Percentiles rank a stretch among this genome's conserved stretches.
phyloP scores from a whole-genome alignment of 2,797 vertebrate genomes.

The Amniataba percoides region DNA sequence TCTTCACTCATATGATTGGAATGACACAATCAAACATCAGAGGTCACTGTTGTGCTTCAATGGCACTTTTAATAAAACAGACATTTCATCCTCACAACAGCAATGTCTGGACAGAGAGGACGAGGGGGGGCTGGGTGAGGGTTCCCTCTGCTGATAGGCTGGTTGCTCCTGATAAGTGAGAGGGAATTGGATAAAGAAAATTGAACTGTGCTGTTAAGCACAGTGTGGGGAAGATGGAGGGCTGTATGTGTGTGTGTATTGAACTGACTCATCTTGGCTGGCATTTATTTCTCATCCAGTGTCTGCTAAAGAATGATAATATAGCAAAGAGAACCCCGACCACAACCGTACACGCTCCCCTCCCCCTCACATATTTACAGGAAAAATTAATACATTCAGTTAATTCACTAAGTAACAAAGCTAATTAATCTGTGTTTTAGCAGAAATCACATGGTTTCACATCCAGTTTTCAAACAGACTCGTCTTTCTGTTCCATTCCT shows the following conservation, averaged over 20 bases:
- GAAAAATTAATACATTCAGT: constrained; percentile 89
- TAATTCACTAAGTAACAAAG: constrained; percentile 90
- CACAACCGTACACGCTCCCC: constrained; percentile 65
- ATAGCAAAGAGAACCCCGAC: constrained; percentile 84
- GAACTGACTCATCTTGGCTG: constrained; percentile 77
- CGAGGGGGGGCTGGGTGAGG: constrained; percentile 77
- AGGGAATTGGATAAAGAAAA: constrained; percentile 82
- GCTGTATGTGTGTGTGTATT: constrained; percentile 39
- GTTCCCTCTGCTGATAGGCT: constrained; percentile 86
- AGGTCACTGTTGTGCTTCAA: constrained; percentile 89
- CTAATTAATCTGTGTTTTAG: constrained; percentile 84
- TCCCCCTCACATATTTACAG: constrained; percentile 87
- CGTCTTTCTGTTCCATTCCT: constrained; percentile 57
- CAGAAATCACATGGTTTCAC: constrained; percentile 84
- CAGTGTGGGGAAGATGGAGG: constrained; percentile 74
- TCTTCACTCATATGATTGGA: constrained; percentile 51
- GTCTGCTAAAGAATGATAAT: constrained; percentile 63
- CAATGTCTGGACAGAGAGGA: constrained; percentile 89
- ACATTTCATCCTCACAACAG: constrained; percentile 92
- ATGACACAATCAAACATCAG: constrained; percentile 83
- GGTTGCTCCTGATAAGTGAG: constrained; percentile 83
- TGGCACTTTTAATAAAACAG: constrained; percentile 92
- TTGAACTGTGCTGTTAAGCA: constrained; percentile 75
- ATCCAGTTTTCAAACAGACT: constrained; percentile 80
- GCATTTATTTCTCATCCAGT: constrained; percentile 66